Evolutionary conservation across 2,113 vertebrate species (phyloP).

Genomic region (Symphodus melops): DNA sequence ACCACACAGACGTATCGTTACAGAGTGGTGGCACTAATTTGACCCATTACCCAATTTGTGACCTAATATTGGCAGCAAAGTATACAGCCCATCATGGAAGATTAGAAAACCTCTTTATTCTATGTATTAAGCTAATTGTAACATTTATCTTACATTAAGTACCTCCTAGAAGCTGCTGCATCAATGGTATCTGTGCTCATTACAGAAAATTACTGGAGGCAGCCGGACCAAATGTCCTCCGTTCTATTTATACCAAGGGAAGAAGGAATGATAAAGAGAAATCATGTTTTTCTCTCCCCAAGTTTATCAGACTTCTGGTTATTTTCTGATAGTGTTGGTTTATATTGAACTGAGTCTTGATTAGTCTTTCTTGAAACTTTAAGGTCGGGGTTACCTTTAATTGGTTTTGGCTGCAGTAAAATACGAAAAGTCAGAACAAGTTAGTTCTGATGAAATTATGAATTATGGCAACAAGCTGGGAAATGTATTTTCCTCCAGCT

Average conservation of each 20-base stretch:
- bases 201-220: conserved; percentile 30
- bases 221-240: conserved; percentile 13
- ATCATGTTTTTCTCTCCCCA: conserved; percentile 20
- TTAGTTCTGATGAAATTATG: not conserved
- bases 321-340: conserved; percentile 35
- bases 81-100: conserved; percentile 15
- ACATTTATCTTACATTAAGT: conserved; percentile 33
- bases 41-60: conserved; percentile 33
- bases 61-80: conserved; percentile 34
- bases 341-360: conserved; percentile 8
- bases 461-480: not conserved
- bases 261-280: conserved; percentile 5
- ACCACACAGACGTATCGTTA: not conserved
- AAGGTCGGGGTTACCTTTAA: not conserved
- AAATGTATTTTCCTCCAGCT: not conserved
- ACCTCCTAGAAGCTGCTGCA: conserved; percentile 14
- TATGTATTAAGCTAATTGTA: conserved; percentile 14
- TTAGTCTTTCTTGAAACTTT: not conserved
- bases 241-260: conserved; percentile 20
- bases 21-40: conserved; percentile 36
- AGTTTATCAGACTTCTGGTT: conserved; percentile 29
- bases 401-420: not conserved
- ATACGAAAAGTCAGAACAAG: not conserved
- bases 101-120: conserved; percentile 35
- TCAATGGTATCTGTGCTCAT: conserved; percentile 14